These are phyloP conservation scores for Omphaloscelis lunosa DNA, from an alignment of 2,888 invertebrate species.

Conservation along the genomic window DNA sequence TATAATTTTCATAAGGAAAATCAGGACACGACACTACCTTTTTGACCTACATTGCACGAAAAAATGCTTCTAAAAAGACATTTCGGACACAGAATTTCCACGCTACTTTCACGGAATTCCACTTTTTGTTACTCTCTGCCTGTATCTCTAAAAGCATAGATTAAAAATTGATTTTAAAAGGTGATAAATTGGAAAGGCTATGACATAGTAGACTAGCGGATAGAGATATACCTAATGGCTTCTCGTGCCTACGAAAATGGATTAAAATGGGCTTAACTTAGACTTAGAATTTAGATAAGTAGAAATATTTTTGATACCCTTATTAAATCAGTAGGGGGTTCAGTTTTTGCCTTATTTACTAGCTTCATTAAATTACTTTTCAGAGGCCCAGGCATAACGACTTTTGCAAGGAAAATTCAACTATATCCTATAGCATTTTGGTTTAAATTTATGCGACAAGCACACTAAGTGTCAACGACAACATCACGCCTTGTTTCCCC, in stretches of 20 bases:
- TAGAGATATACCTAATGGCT: neutral
- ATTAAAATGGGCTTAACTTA: neutral
- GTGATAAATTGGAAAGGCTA: constrained; percentile 7
- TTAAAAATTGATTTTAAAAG: constrained; percentile 40
- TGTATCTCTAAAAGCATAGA: constrained; percentile 23
- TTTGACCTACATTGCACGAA: constrained; percentile 14
- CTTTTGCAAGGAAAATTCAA: neutral
- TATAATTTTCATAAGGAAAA: neutral
- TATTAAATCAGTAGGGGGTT: constrained; percentile 7
- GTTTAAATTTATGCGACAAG: too few species aligned
- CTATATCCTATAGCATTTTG: too few species aligned
- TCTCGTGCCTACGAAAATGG: neutral
- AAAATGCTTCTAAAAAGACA: constrained; percentile 21
- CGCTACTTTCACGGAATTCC: constrained; percentile 1
- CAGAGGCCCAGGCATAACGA: neutral
- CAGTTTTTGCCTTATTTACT: constrained; percentile 12
- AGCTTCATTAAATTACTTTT: constrained; percentile 17
- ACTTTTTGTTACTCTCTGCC: constrained; percentile 17
- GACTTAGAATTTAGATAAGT: neutral
- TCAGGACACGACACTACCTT: neutral
- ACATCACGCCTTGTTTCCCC: too few species aligned
- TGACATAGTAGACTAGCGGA: neutral
- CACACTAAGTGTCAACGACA: too few species aligned
- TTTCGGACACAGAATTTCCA: constrained; percentile 10
- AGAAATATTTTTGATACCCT: neutral